Evolutionary conservation across 2,888 invertebrate species (phyloP).

Genomic region (Thyatira batis): DNA sequence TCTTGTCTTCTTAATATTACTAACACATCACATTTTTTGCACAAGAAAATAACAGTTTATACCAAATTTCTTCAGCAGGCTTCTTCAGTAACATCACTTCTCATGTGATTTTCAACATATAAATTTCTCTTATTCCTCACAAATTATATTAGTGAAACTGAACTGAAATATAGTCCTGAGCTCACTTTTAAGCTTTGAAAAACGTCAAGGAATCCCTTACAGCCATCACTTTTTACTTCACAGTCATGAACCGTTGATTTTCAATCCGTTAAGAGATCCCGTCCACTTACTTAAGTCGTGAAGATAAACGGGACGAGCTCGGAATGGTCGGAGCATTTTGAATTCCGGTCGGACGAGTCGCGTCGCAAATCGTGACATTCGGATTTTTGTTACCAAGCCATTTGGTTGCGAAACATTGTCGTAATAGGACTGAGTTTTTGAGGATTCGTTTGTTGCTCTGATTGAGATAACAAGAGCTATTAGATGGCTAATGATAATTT

Average conservation of each 20-base stretch:
- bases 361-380: constrained; percentile 30
- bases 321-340: constrained; percentile 19
- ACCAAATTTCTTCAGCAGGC: no score
- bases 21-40: no score
- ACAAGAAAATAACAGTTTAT: no score
- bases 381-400: constrained; percentile 15
- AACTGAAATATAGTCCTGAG: constrained; percentile 1
- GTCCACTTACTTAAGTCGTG: constrained; percentile 40
- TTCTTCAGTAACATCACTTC: no score
- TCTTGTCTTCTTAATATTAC: no score
- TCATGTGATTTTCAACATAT: no score
- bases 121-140: no score
- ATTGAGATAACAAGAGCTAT: not conserved
- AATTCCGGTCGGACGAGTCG: constrained; percentile 21
- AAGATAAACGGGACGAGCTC: constrained; percentile 35
- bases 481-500: no score
- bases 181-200: not conserved
- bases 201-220: not conserved
- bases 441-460: not conserved
- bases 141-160: no score
- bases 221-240: constrained; percentile 20
- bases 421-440: not conserved
- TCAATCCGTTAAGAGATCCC: constrained; percentile 38
- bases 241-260: constrained; percentile 39
- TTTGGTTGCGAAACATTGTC: not conserved